Base-by-base conservation (phyloP, 2,888 invertebrate genomes). In the Rutpela maculata region DNA sequence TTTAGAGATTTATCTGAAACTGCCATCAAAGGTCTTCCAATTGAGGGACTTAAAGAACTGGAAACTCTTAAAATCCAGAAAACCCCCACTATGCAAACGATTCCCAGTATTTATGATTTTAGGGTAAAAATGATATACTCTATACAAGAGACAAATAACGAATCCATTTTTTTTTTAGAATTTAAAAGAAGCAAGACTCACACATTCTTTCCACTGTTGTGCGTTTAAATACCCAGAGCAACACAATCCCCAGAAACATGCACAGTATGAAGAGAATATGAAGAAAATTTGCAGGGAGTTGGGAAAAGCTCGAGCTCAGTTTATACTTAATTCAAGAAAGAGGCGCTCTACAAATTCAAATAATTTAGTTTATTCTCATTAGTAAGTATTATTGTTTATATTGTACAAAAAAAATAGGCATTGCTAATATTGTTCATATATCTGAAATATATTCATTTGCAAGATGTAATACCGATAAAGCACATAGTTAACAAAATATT, bases 121-220 rank as follows among this genome's bases (percentile, higher is more conserved):
- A 92, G 93, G 91, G 95, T 94, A 88, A 90, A 89, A 84, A 78
- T 63, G 18, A 22, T 66, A n/a, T 15, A 12, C 19, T 43, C 1
- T 56, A 9, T 15, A 43, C 12, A 43, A 15, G 7, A 18, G 11
- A 22, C 18, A 35, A 17, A 10, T 63, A 17, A 9, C n/a, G n/a
- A n/a, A 4, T 60, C 1, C 9, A 31, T 35, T 35, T 73, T 60
- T 73, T 60, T 81, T 82, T 4, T 88, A 95, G 95, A 92, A 92
- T 86, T 89, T 96, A 79, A 92, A 93, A 87, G 92, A 91, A 85
- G 95, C 95, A 0, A 92, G 91, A 86, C 90, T 97, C 77, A 97
- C 96, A 0, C 97, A 97, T 88, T 95, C 96, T 68, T 96, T 97
- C 89, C 97, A 97, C 86, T 97, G 97, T 90, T 97, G 97, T 89